These are phyloP conservation scores for Enteromius mattozi DNA, from an alignment of 2,797 vertebrate species.

Conservation along the genomic window DNA sequence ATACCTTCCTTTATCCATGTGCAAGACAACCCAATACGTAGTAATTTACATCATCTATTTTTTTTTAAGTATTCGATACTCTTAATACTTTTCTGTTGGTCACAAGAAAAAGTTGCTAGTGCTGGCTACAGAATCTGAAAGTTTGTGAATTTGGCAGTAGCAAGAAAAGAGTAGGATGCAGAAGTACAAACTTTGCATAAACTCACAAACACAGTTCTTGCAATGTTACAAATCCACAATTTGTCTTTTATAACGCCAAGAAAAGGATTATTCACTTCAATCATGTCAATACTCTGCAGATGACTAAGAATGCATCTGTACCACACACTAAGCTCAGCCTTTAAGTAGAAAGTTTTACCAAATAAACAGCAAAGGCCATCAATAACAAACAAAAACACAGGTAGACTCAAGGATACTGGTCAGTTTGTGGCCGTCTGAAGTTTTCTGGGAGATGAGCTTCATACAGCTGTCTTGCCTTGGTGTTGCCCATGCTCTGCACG, in stretches of 20 bases:
- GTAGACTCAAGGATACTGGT: slow-evolving; percentile 92
- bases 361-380: neutral
- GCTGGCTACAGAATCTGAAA: neutral
- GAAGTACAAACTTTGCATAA: slow-evolving; percentile 14
- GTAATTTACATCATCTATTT: neutral
- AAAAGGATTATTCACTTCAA: slow-evolving; percentile 1
- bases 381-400: slow-evolving; percentile 7
- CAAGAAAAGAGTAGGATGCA: neutral
- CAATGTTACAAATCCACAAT: slow-evolving; percentile 1
- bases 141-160: slow-evolving; percentile 13
- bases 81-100: neutral
- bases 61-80: neutral
- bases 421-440: slow-evolving; percentile 95
- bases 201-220: slow-evolving; percentile 1
- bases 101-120: neutral
- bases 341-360: neutral
- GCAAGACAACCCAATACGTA: neutral
- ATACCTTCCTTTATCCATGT: neutral
- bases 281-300: neutral
- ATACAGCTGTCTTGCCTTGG: slow-evolving; percentile 88
- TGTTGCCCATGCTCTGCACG: slow-evolving; percentile 98
- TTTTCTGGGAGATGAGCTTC: slow-evolving; percentile 96
- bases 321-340: neutral
- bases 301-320: neutral
- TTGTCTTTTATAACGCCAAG: neutral